These are phyloP conservation scores for Empidonax traillii DNA, from an alignment of 2,113 vertebrate genomes.

Conservation along the genomic window DNA sequence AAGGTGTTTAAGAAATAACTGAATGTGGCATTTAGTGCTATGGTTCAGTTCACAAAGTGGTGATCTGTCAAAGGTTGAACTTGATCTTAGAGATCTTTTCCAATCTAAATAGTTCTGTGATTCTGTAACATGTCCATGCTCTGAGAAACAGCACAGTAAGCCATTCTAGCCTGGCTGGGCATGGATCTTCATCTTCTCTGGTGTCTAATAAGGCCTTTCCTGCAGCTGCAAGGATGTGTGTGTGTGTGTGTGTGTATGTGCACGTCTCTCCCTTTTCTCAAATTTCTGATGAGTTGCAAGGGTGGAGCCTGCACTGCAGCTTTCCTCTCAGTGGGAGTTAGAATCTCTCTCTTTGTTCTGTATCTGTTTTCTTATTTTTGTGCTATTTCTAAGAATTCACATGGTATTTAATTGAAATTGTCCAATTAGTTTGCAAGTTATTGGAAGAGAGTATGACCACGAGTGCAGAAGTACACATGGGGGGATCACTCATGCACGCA, in stretches of 20 bases:
- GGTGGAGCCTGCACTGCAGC: neutral
- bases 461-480: neutral
- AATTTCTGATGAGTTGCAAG: neutral
- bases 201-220: neutral
- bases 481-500: neutral
- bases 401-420: neutral
- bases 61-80: neutral
- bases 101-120: neutral
- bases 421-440: neutral
- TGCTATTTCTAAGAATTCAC: neutral
- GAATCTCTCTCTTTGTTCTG: neutral
- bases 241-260: neutral
- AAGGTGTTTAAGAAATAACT: neutral
- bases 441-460: neutral
- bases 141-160: neutral
- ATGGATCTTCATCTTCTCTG: neutral
- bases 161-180: neutral
- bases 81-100: neutral
- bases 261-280: neutral
- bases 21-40: neutral
- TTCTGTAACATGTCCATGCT: neutral
- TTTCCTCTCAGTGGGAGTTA: neutral
- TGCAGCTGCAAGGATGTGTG: neutral
- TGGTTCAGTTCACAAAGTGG: neutral
- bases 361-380: neutral